Base-by-base conservation (phyloP, 2,888 invertebrate species). In the Napeogenes sylphis region DNA sequence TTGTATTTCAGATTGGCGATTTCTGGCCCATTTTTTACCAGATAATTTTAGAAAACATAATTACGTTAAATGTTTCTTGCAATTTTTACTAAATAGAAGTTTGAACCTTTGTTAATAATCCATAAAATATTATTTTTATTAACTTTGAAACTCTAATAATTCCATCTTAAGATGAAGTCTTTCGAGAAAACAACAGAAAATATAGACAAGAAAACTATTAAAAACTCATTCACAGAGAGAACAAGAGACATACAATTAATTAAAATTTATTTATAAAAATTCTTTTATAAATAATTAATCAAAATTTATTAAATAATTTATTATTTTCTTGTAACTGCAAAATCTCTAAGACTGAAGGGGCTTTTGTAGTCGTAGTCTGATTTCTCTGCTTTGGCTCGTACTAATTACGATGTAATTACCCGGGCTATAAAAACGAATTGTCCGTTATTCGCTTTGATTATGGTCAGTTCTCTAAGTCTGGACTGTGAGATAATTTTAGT, bases 311-410 rank as follows among this genome's bases (percentile, higher is more conserved):
- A 12, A 10, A 42, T 42, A 3, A 3, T 42, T 8, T 42, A n/a
- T n/a, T n/a, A n/a, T n/a, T n/a, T n/a, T n/a, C 3, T 42, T 42
- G 2, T 10, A 42, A 51, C 30, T 51, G 21, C 51, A 59, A 32
- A 54, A 56, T 58, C 58, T 64, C 21, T 56, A 61, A 58, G 56
- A 56, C 58, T 61, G 58, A 58, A 56, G 55, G 58, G 56, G 42
- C 21, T 45, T 53, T 55, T 32, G 35, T 55, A 55, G 59, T 33
- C 53, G 56, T 53, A 35, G 45, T 59, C 57, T 56, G 61, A 53
- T 56, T 54, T 56, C 71, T 67, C 68, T 66, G 55, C 38, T 54
- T 57, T 61, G 61, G 59, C 46, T 53, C 63, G 21, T 63, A 62
- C 55, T 65, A 61, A 46, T 56, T 57, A 65, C 53, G 56, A 58